Conservation (phyloP, 2,113 vertebrate species). For the Bubo scandiacus region DNA sequence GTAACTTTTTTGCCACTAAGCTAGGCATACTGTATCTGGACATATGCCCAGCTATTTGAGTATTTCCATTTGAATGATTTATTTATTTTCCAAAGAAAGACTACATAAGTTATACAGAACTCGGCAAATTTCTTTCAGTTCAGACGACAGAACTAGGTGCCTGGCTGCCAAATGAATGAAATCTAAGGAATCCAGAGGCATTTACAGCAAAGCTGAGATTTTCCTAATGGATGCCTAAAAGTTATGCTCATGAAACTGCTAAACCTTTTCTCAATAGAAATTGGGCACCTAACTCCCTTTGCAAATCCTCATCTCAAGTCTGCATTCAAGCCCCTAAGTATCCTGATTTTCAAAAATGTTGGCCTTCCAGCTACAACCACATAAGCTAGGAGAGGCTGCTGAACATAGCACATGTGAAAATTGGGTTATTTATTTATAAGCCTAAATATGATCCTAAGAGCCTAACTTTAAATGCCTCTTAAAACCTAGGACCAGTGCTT, state of each 20-base stretch:
- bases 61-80: conserved; percentile 63
- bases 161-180: conserved; percentile 50
- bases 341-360: neutral
- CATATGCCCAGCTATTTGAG: conserved; percentile 45
- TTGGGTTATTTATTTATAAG: neutral
- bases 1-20: conserved; percentile 53
- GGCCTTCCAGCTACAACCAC: neutral
- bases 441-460: neutral
- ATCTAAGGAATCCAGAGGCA: conserved; percentile 38
- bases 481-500: neutral
- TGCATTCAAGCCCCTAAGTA: neutral
- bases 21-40: conserved; percentile 56
- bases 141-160: neutral
- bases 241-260: neutral
- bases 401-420: neutral
- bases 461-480: neutral
- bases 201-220: conserved; percentile 41
- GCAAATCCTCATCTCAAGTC: neutral
- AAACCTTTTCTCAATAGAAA: neutral
- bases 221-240: conserved; percentile 29
- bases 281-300: neutral
- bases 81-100: conserved; percentile 63
- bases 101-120: conserved; percentile 39
- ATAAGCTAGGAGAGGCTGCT: neutral
- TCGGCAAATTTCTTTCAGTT: neutral